Evolutionary conservation across 2,113 vertebrate species (phyloP), one percentile per base, ranked within the genome.

Genomic region (Oncorhynchus tshawytscha): DNA sequence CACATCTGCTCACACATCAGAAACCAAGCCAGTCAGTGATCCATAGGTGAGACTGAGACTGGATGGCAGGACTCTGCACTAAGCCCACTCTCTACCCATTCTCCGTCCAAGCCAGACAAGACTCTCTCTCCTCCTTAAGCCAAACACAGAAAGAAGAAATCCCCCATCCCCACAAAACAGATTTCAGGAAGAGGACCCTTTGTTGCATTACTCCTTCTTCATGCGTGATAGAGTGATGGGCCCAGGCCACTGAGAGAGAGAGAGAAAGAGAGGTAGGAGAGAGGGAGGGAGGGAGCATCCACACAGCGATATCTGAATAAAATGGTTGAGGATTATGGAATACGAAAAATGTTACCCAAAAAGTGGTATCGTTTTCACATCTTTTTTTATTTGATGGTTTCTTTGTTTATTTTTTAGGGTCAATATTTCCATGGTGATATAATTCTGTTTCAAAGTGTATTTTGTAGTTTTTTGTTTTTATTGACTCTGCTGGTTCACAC

Each of bases 281-380:
- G 72, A 81, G 82, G 3, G 73, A 84, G 72, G 84, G 83, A 80
- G 85, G 82, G 86, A 78, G 77, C 67, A 67, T 90, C 89, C 77
- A 88, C 81, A 89, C 81, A 89, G 86, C 90, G 59, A n/a, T 60
- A 60, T 22, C 59, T 22, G 5, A 62, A n/a, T 62, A 3, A 88
- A 86, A 88, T 85, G 88, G 84, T 90, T 81, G 78, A 82, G 83
- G 83, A 84, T 85, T 83, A 89, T 86, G 88, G 85, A 89, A 81
- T 88, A 80, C 69, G 87, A 87, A 88, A 89, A 88, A 86, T 25
- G 84, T 89, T 15, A 5, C 16, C 51, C 51, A 54, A 54, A 45
- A 54, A 54, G 90, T 89, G 88, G 88, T 93, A 92, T 92, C 90
- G 91, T 92, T 92, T 85, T 86, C 89, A 87, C 89, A 90, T 91